Evolutionary conservation across 2,797 vertebrate genomes (phyloP).

Genomic region (Coilia nasus): DNA sequence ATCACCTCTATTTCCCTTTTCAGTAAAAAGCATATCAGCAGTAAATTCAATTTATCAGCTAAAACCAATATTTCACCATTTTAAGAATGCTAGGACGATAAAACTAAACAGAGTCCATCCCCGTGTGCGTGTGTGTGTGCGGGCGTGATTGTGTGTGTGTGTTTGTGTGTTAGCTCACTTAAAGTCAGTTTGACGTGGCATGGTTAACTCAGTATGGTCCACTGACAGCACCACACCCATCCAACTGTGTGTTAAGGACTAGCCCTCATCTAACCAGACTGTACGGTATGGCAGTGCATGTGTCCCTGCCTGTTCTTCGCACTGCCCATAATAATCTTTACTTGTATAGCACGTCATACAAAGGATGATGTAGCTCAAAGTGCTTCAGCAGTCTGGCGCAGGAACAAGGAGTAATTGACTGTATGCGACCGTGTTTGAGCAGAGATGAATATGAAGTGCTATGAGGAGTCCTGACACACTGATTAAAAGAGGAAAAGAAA

Average conservation of each 20-base stretch:
- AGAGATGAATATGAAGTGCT: slow-evolving; percentile 46
- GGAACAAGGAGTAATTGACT: slow-evolving; percentile 67
- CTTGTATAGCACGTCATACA: too few relatives aligned
- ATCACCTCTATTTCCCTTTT: not conserved
- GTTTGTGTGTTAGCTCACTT: too few relatives aligned
- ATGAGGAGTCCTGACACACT: slow-evolving; percentile 47
- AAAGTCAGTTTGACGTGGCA: not conserved
- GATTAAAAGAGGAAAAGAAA: slow-evolving; percentile 38
- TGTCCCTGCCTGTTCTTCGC: too few relatives aligned
- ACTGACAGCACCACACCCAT: too few relatives aligned
- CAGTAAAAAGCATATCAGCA: not conserved
- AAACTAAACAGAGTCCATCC: not conserved
- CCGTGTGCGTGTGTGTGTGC: not conserved
- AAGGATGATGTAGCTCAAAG: too few relatives aligned
- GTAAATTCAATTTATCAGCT: not conserved
- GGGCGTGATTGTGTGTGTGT: too few relatives aligned
- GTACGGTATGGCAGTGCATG: not conserved
- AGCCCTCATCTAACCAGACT: not conserved
- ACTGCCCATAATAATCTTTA: too few relatives aligned
- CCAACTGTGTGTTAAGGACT: not conserved
- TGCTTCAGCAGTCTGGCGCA: too few relatives aligned
- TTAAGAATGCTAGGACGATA: not conserved
- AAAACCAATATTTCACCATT: not conserved
- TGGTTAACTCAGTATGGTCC: not conserved
- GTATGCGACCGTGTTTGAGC: slow-evolving; percentile 55